phyloP scores from a whole-genome alignment of 2,113 vertebrate genomes.

The Salvelinus namaycush region DNA sequence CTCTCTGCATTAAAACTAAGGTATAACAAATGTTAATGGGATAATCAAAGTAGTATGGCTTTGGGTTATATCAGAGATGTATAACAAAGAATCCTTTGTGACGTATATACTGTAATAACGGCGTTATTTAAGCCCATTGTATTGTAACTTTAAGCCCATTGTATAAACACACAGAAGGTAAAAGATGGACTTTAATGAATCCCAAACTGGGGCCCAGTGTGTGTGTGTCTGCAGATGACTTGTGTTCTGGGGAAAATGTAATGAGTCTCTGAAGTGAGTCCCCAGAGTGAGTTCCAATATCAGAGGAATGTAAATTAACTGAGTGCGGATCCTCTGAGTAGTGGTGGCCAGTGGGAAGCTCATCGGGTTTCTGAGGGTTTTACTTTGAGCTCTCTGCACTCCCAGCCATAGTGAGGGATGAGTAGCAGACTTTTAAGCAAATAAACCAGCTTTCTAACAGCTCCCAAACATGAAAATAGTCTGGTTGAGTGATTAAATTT shows the following conservation, averaged over 20 bases:
- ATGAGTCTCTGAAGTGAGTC: constrained; percentile 13
- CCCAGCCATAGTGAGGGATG: constrained; percentile 38
- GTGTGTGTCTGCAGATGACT: background rate
- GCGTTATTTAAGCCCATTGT: background rate
- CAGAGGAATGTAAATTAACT: constrained; percentile 61
- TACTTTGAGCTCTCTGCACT: constrained; percentile 54
- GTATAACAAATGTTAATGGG: background rate
- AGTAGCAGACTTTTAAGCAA: constrained; percentile 64
- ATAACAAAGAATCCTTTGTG: background rate
- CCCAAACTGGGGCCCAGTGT: background rate
- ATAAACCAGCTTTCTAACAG: constrained; percentile 27
- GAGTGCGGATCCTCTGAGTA: constrained; percentile 43
- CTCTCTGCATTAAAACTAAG: background rate
- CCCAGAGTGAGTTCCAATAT: constrained; percentile 38
- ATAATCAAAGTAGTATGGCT: too few species aligned
- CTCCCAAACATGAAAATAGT: constrained; percentile 51
- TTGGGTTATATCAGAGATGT: too few species aligned
- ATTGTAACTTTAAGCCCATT: background rate
- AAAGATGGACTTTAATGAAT: background rate
- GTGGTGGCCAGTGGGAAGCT: constrained; percentile 33
- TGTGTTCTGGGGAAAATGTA: constrained; percentile 11
- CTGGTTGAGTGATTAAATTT: constrained; percentile 51
- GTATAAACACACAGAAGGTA: background rate
- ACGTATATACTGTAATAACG: background rate
- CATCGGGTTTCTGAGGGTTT: constrained; percentile 55